Conservation (phyloP, 2,888 invertebrate species). For the Cephus spinipes region DNA sequence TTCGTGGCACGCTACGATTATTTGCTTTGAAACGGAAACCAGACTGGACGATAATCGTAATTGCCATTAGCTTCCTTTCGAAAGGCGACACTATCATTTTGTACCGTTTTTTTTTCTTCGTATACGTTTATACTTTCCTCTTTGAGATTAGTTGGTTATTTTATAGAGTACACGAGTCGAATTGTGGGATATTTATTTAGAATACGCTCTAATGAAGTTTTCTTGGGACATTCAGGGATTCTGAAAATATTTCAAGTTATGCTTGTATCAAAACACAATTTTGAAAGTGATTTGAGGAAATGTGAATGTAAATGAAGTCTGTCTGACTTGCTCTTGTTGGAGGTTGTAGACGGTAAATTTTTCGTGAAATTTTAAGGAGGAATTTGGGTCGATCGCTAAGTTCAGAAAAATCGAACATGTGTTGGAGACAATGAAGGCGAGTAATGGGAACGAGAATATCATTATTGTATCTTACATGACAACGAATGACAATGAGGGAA, state of each 20-base stretch:
- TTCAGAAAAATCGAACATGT: neutral
- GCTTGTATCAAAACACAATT: no score
- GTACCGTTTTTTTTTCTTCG: neutral
- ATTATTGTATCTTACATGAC: neutral
- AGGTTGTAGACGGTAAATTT: neutral
- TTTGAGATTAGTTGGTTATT: neutral
- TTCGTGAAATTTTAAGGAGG: no score
- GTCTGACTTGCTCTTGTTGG: neutral
- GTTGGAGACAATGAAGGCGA: neutral
- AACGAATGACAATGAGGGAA: slow-evolving; percentile 22
- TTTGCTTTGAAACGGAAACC: neutral
- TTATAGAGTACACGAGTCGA: neutral
- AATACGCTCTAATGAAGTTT: neutral
- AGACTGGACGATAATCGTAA: neutral
- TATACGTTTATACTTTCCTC: neutral
- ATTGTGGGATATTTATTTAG: neutral
- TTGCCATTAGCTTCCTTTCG: neutral
- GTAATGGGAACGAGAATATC: neutral
- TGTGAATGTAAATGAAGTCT: neutral
- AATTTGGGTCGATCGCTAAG: neutral
- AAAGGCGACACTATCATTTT: neutral
- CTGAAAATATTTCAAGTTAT: neutral
- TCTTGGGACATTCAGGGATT: neutral
- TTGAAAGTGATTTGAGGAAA: neutral
- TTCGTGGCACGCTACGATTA: neutral